Evolutionary conservation across 64 coral and sea anemone species (phyloP).

Genomic region (Stylophora pistillata): DNA sequence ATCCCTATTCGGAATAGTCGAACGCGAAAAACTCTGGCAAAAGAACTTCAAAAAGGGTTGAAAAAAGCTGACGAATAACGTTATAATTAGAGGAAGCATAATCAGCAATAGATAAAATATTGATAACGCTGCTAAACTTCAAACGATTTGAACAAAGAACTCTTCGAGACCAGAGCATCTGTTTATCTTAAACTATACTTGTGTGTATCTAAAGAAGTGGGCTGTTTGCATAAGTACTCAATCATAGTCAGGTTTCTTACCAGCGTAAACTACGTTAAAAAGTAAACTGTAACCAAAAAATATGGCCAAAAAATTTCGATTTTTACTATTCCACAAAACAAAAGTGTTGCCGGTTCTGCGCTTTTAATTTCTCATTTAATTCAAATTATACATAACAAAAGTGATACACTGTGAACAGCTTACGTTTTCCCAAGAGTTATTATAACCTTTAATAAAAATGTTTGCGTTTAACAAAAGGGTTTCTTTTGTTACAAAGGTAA

Average conservation of each 20-base stretch:
- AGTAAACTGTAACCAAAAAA: neutral
- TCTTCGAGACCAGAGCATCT: slow-evolving; percentile 18
- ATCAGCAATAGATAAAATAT: slow-evolving; percentile 21
- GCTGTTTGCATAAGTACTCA: neutral
- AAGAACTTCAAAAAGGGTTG: neutral
- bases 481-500: neutral
- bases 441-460: neutral
- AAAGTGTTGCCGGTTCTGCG: neutral
- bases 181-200: slow-evolving; percentile 38
- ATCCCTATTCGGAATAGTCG: neutral
- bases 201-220: slow-evolving; percentile 12
- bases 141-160: slow-evolving; percentile 19
- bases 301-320: neutral
- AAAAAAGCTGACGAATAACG: neutral
- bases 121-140: neutral
- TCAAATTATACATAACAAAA: neutral
- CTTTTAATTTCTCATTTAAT: neutral
- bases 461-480: slow-evolving; percentile 10
- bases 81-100: slow-evolving; percentile 3
- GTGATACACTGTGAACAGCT: neutral
- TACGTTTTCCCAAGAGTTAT: slow-evolving; percentile 9
- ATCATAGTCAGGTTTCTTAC: neutral
- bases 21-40: neutral
- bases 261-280: neutral
- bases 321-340: neutral